A percentile compares a stretch with the other conserved stretches of the same genome.
These are phyloP conservation scores for Diuraphis noxia DNA, from an alignment of 1,140 invertebrate genomes.

Conservation along the genomic window DNA sequence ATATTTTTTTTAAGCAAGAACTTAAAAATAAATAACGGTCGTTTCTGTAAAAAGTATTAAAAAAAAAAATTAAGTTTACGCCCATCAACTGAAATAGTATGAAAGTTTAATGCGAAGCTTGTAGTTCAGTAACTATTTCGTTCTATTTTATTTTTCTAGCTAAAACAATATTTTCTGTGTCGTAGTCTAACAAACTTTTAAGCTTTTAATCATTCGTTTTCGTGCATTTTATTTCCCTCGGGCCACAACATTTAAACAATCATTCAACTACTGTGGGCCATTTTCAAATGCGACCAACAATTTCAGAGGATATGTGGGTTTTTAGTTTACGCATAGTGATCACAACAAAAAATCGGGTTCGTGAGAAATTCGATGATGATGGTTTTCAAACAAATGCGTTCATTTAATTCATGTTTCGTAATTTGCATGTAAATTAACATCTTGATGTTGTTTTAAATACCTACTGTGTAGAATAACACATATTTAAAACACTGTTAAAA, in stretches of 20 bases:
- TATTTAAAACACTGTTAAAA: background rate
- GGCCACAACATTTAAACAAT: background rate
- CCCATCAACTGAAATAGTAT: background rate
- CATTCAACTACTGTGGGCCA: background rate
- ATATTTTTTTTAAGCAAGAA: background rate
- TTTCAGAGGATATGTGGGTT: background rate
- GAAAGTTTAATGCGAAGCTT: background rate
- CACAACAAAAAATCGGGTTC: background rate
- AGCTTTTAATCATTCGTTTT: conserved; percentile 39
- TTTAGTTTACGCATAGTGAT: background rate
- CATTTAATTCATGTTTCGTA: background rate
- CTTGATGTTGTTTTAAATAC: conserved; percentile 10
- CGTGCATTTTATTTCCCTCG: background rate
- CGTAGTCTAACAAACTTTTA: background rate
- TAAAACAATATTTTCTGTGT: conserved; percentile 14
- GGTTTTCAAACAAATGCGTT: background rate
- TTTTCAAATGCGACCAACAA: background rate
- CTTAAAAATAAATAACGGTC: background rate
- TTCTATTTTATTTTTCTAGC: background rate
- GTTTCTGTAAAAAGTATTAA: background rate
- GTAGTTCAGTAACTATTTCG: background rate
- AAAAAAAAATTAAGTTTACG: background rate
- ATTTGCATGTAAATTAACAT: conserved; percentile 27
- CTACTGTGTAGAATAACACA: background rate
- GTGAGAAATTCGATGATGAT: background rate